A percentile compares a stretch with the other conserved stretches of the same genome.
phyloP scores from a whole-genome alignment of 2,113 vertebrate species.

The Isurus oxyrinchus region DNA sequence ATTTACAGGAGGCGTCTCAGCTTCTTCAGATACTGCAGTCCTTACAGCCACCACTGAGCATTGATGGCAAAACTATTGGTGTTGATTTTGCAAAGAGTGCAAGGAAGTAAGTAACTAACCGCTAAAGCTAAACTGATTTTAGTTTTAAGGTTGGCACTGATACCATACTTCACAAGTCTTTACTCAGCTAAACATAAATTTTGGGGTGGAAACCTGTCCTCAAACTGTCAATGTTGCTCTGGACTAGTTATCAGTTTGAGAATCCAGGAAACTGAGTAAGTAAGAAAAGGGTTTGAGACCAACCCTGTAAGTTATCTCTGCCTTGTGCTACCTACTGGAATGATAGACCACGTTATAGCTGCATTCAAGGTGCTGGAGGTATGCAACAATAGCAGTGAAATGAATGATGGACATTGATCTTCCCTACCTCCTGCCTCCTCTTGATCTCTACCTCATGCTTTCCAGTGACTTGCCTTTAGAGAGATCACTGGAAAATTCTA shows the following conservation, averaged over 20 bases:
- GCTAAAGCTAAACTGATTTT: not conserved
- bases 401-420: not conserved
- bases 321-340: not conserved
- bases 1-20: slow-evolving; percentile 86
- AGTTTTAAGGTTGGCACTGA: not conserved
- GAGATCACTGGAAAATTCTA: not conserved
- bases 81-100: slow-evolving; percentile 98
- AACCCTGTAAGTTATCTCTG: not conserved
- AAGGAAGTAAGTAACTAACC: slow-evolving; percentile 76
- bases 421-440: not conserved
- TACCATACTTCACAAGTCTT: not conserved
- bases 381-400: not conserved
- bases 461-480: not conserved
- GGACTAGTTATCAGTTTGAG: not conserved
- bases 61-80: slow-evolving; percentile 95
- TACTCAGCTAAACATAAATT: not conserved
- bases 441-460: not conserved
- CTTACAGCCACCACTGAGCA: slow-evolving; percentile 87
- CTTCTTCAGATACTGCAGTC: slow-evolving; percentile 89
- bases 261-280: not conserved
- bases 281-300: not conserved
- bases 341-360: not conserved
- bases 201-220: not conserved
- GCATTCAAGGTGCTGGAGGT: not conserved
- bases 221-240: not conserved